Percentiles rank a stretch among this genome's conserved stretches.
phyloP scores from a whole-genome alignment of 2,113 vertebrate genomes.

The Paradoxurus hermaphroditus region DNA sequence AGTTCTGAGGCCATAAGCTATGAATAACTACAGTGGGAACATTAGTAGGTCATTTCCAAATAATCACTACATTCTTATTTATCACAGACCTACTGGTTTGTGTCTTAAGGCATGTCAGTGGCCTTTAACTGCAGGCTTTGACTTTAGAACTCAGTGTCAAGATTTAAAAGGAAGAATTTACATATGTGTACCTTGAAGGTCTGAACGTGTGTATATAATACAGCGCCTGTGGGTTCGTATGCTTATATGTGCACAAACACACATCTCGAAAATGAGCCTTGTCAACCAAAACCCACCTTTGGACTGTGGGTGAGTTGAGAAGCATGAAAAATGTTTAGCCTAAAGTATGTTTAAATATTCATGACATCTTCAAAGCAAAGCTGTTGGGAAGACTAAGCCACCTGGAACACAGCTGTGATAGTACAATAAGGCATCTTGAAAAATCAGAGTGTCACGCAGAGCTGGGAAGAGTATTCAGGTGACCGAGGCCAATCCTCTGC shows the following conservation, averaged over 20 bases:
- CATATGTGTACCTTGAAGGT: neutral
- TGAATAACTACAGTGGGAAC: neutral
- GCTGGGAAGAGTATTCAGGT: neutral
- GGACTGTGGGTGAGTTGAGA: constrained; percentile 48
- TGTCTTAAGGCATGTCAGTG: neutral
- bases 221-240: neutral
- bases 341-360: constrained; percentile 72
- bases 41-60: neutral
- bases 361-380: constrained; percentile 63
- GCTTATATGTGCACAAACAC: neutral
- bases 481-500: neutral
- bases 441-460: neutral
- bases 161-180: constrained; percentile 45
- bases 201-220: neutral
- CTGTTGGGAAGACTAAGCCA: constrained; percentile 51
- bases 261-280: constrained; percentile 29
- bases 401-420: constrained; percentile 55
- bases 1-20: neutral
- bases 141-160: neutral
- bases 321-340: constrained; percentile 64
- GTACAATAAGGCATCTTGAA: neutral
- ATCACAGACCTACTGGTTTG: neutral
- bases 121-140: neutral
- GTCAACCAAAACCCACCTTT: constrained; percentile 52
- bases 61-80: neutral